phyloP scores from a whole-genome alignment of 2,797 vertebrate species.

The Chiloscyllium punctatum region DNA sequence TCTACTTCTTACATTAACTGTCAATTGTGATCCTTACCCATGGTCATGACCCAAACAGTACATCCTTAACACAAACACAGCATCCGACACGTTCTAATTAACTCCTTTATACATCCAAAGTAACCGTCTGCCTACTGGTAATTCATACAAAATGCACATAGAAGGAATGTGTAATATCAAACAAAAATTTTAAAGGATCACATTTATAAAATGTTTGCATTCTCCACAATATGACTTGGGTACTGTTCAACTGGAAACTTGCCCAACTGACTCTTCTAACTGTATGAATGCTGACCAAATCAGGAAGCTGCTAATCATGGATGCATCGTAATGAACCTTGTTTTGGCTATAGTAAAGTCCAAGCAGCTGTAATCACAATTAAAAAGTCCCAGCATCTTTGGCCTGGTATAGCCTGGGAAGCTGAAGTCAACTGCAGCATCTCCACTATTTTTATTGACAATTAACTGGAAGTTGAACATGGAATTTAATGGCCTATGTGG shows the following conservation, averaged over 20 bases:
- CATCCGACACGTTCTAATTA: too few relatives aligned
- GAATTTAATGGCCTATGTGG: not conserved
- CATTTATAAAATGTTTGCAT: too few relatives aligned
- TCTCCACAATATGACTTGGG: not conserved
- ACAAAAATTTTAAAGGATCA: too few relatives aligned
- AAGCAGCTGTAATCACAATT: not conserved
- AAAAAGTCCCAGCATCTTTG: not conserved
- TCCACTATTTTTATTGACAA: not conserved
- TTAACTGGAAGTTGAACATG: slow-evolving; percentile 12
- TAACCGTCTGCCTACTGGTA: too few relatives aligned
- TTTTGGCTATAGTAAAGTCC: not conserved
- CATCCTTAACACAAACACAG: too few relatives aligned
- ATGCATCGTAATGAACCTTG: not conserved
- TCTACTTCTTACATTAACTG: too few relatives aligned
- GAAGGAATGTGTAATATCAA: too few relatives aligned
- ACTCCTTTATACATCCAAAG: too few relatives aligned
- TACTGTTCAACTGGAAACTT: not conserved
- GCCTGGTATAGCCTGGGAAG: not conserved
- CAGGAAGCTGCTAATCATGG: not conserved
- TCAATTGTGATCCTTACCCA: too few relatives aligned
- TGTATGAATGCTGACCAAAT: not conserved
- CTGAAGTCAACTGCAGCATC: not conserved
- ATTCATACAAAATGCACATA: too few relatives aligned
- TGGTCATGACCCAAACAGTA: too few relatives aligned
- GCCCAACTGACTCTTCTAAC: not conserved